Evolutionary conservation across 1,140 invertebrate species (phyloP), one percentile per base, ranked within the genome.

Genomic region (Condylostylus longicornis): DNA sequence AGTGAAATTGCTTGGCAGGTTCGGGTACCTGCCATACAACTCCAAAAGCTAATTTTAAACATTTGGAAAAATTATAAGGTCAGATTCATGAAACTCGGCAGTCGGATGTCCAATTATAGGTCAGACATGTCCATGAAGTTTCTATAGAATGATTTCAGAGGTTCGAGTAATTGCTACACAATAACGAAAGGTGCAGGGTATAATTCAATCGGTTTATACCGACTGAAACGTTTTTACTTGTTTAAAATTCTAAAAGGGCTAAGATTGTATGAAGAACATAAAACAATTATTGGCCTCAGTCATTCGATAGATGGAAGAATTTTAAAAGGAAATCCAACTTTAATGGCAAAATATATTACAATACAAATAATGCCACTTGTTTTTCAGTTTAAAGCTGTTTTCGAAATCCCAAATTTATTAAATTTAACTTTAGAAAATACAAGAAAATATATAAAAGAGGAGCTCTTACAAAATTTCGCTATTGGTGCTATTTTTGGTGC

Each of bases 371-470:
- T 35, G 17, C 20, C 33, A n/a, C 19, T 35, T 7, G 7, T 12
- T 21, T 31, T 31, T 31, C 12, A 13, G 12, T 31, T 31, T 15
- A 31, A 31, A 14, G 6, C 29, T 8, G 7, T 35, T 20, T 21
- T 35, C 22, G 19, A 35, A 20, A 35, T 35, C 8, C 33, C 33
- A n/a, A 15, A 5, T 4, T n/a, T 35, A 21, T 35, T 35, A 15
- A 20, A n/a, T 13, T 17, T 22, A 22, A 21, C 33, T n/a, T n/a
- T 35, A 17, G 33, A 35, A 23, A 35, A 35, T 35, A 20, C 18
- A 14, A 6, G n/a, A 10, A 35, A 35, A n/a, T 12, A n/a, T 35
- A n/a, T 35, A 15, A 23, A 22, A 21, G 18, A 15, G 19, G 14
- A 17, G 20, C 5, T 13, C 22, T n/a, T 35, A 9, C 10, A 23